These are phyloP conservation scores for Probaryconus sp. DNA, from an alignment of 1,140 invertebrate species.

Conservation along the genomic window DNA sequence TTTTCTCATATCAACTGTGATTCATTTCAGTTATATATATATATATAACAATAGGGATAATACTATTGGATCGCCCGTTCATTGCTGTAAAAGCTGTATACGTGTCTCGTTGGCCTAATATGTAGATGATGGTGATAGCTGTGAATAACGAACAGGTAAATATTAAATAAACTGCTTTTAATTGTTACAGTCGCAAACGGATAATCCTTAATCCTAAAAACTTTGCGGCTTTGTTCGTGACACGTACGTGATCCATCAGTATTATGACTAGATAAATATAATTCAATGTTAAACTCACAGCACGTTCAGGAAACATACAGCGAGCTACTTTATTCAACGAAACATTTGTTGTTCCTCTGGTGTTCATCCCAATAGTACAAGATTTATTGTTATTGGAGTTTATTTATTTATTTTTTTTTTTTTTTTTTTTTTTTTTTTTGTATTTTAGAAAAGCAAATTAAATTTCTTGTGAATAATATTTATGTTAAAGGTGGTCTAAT, in stretches of 20 bases:
- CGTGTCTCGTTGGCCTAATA: constrained; percentile 37
- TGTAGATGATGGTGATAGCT: constrained; percentile 16
- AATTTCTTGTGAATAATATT: too few relatives aligned
- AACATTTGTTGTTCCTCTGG: too few relatives aligned
- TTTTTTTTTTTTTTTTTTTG: too few relatives aligned
- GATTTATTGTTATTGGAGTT: too few relatives aligned
- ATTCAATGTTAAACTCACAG: constrained; percentile 15
- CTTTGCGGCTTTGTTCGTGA: constrained; percentile 3
- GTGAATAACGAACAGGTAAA: constrained; percentile 25
- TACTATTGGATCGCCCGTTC: constrained; percentile 42
- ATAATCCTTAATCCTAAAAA: constrained; percentile 28
- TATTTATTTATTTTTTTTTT: too few relatives aligned
- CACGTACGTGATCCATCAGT: constrained; percentile 37
- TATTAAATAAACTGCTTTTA: constrained; percentile 45
- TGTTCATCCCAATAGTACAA: too few relatives aligned
- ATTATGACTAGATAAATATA: constrained; percentile 27
- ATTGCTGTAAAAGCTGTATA: constrained; percentile 40
- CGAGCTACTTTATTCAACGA: background rate
- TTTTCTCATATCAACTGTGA: constrained; percentile 40
- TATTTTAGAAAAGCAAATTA: too few relatives aligned
- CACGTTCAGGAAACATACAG: background rate
- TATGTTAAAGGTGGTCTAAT: too few relatives aligned
- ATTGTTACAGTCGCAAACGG: constrained; percentile 31
- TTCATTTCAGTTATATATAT: constrained; percentile 21
- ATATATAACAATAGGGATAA: constrained; percentile 31